Percentiles rank a stretch among this genome's conserved stretches.
phyloP scores from a whole-genome alignment of 2,888 invertebrate genomes.

The Automeris io region DNA sequence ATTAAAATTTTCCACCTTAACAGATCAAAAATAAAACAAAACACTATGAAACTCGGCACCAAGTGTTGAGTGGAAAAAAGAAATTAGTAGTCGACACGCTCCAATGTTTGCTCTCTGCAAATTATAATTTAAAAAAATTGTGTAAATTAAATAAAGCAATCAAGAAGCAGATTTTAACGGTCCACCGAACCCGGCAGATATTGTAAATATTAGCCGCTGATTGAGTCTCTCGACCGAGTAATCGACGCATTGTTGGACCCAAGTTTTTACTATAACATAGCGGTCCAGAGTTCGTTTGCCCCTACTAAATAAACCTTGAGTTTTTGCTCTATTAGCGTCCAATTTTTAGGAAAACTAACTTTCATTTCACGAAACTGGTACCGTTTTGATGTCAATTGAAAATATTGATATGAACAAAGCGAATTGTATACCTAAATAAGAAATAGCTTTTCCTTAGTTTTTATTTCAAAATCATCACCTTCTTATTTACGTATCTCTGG shows the following conservation, averaged over 20 bases:
- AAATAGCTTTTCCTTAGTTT: too few species aligned
- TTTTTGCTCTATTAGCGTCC: constrained; percentile 28
- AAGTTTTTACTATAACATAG: constrained; percentile 46
- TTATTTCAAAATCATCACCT: too few species aligned
- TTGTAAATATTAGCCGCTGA: constrained; percentile 45
- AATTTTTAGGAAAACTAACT: constrained; percentile 27
- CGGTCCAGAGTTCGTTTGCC: constrained; percentile 61
- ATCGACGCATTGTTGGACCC: constrained; percentile 48
- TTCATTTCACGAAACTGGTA: constrained; percentile 17
- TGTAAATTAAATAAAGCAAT: constrained; percentile 68
- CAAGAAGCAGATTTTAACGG: constrained; percentile 48
- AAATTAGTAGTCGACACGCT: constrained; percentile 32
- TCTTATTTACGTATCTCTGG: too few species aligned
- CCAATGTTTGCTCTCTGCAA: constrained; percentile 28
- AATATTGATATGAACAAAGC: too few species aligned
- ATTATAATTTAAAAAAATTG: constrained; percentile 33
- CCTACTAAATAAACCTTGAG: constrained; percentile 38
- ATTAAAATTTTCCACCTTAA: background rate
- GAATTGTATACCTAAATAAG: too few species aligned
- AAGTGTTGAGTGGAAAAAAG: constrained; percentile 27
- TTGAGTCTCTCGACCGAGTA: constrained; percentile 43
- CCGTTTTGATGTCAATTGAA: constrained; percentile 17
- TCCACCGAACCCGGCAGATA: constrained; percentile 36
- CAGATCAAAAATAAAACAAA: constrained; percentile 4
- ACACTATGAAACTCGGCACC: constrained; percentile 23